phyloP scores from a whole-genome alignment of 2,113 vertebrate species.

The Hassar affinis region DNA sequence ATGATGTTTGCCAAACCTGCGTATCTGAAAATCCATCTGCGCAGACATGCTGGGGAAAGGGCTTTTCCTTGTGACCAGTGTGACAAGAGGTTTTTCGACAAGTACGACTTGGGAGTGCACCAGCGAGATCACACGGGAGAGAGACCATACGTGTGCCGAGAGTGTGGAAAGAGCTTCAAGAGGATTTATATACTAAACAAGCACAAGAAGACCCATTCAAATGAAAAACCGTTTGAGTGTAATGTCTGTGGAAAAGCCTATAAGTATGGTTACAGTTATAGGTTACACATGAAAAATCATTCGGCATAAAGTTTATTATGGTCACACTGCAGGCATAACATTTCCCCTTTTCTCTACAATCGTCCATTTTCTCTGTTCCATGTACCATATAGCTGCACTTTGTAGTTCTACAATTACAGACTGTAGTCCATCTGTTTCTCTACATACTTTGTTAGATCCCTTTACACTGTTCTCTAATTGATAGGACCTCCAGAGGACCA shows the following conservation, averaged over 20 bases:
- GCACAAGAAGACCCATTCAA: constrained; percentile 47
- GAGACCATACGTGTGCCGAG: constrained; percentile 40
- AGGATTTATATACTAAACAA: constrained; percentile 46
- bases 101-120: constrained; percentile 43
- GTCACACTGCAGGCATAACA: neutral
- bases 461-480: no score
- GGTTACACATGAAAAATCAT: constrained; percentile 47
- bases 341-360: no score
- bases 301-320: neutral
- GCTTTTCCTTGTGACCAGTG: constrained; percentile 53
- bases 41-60: constrained; percentile 49
- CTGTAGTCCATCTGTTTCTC: no score
- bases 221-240: constrained; percentile 51
- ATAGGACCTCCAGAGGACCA: no score
- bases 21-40: constrained; percentile 49
- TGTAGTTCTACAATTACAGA: no score
- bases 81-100: constrained; percentile 51
- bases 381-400: no score
- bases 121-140: constrained; percentile 49
- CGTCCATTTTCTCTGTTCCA: no score
- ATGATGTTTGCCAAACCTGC: constrained; percentile 52
- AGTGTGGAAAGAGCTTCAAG: constrained; percentile 51
- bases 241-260: constrained; percentile 48
- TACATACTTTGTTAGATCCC: no score
- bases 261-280: constrained; percentile 53